Base-by-base conservation (phyloP, 1,140 invertebrate genomes). In the Nixonia krombeini region DNA sequence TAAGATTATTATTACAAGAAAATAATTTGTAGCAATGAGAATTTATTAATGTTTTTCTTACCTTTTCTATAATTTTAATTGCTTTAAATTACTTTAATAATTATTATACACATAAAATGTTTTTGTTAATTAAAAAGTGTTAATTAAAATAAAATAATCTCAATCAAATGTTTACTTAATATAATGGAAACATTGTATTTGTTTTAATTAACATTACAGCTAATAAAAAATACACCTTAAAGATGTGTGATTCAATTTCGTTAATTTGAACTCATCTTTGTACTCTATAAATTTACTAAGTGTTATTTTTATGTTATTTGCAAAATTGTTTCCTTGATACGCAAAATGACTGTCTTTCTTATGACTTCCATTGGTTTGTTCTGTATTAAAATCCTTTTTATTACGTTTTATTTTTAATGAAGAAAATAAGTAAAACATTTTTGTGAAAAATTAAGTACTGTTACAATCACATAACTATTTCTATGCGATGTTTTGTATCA, bases 111-210 rank as follows among this genome's bases (percentile, higher is more conserved):
- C n/a, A 35, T 35, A 35, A 35, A 35, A 35, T 35, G 33, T 35
- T 35, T 35, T 35, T 35, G 33, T 35, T 35, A 35, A 35, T 35
- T 35, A 12, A 31, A 35, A 35, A 35, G n/a, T n/a, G n/a, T n/a
- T n/a, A n/a, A n/a, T n/a, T n/a, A 35, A 35, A 35, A 13, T 10
- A 13, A 35, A 13, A 35, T 13, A 35, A 35, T 35, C 7, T 35
- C n/a, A 10, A 35, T 13, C 5, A 35, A 35, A 35, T 13, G 13
- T 35, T 10, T 35, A 2, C 33, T 35, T 35, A 35, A 35, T 35
- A 13, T 12, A 13, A 35, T 13, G 10, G 33, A 21, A 35, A 31
- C 10, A 31, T 9, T 35, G 33, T 35, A n/a, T 35, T 13, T 12
- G 33, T 35, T 35, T 35, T 13, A 35, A 12, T 35, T 35, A 2